These are phyloP conservation scores for Diabrotica undecimpunctata DNA, from an alignment of 1,140 invertebrate species.

Conservation along the genomic window DNA sequence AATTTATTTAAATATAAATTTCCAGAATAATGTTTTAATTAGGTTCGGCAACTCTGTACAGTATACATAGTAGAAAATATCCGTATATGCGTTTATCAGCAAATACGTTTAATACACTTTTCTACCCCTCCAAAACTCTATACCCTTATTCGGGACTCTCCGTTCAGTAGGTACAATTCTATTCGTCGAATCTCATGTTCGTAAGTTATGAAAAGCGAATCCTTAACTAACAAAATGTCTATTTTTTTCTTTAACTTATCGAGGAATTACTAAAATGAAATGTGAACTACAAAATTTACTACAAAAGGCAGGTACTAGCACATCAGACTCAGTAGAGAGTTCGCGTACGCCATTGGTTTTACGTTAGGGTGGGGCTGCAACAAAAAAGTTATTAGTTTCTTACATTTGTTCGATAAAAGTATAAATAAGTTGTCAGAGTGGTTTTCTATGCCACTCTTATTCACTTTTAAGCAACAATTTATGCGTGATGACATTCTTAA, in stretches of 20 bases:
- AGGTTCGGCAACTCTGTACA: too few species aligned
- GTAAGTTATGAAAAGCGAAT: neutral
- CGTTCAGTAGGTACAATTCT: neutral
- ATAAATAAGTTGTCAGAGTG: too few species aligned
- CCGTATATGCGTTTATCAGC: neutral
- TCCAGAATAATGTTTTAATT: too few species aligned
- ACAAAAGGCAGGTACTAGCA: constrained; percentile 50
- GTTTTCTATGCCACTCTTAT: too few species aligned
- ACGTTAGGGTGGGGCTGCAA: constrained; percentile 94
- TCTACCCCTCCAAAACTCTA: neutral
- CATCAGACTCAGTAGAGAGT: constrained; percentile 65
- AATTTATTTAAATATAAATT: too few species aligned
- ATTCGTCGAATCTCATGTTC: neutral
- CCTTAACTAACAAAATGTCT: neutral
- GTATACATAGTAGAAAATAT: neutral
- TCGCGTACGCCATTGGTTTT: constrained; percentile 94
- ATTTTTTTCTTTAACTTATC: neutral
- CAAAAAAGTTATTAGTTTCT: constrained; percentile 36
- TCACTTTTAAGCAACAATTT: too few species aligned
- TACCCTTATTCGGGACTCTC: neutral
- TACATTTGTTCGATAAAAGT: too few species aligned
- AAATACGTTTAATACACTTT: neutral
- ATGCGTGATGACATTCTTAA: too few species aligned
- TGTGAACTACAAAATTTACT: constrained; percentile 26
- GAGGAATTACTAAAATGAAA: neutral